Percentiles rank a stretch among this genome's conserved stretches.
Evolutionary conservation across 2,797 vertebrate genomes (phyloP).

Genomic region (Trematocara caparti): DNA sequence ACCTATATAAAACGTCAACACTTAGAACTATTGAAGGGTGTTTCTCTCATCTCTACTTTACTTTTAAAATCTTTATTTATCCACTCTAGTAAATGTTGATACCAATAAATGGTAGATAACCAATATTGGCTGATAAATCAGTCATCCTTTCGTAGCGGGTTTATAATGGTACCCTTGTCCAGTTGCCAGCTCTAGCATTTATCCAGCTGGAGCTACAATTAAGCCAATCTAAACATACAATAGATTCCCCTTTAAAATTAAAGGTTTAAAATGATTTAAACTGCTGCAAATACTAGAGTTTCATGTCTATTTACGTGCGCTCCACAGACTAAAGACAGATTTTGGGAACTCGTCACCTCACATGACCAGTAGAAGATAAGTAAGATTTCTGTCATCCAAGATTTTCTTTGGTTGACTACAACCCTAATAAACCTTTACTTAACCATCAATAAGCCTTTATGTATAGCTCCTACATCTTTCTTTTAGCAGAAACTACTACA

Average conservation of each 20-base stretch:
- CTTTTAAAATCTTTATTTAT: neutral
- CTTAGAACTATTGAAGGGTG: neutral
- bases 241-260: neutral
- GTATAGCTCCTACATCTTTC: neutral
- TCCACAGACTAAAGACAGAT: neutral
- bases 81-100: neutral
- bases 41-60: neutral
- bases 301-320: neutral
- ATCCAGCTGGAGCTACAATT: neutral
- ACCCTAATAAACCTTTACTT: neutral
- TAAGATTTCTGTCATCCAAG: neutral
- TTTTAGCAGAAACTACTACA: neutral
- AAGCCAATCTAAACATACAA: neutral
- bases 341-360: neutral
- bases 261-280: neutral
- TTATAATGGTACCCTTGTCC: neutral
- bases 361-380: neutral
- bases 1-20: neutral
- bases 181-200: neutral
- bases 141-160: fast-evolving
- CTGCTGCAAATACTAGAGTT: neutral
- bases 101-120: neutral
- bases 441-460: neutral
- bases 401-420: neutral
- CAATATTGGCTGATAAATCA: neutral